Conservation (phyloP, 2,888 invertebrate genomes). For the Thelaira solivaga region DNA sequence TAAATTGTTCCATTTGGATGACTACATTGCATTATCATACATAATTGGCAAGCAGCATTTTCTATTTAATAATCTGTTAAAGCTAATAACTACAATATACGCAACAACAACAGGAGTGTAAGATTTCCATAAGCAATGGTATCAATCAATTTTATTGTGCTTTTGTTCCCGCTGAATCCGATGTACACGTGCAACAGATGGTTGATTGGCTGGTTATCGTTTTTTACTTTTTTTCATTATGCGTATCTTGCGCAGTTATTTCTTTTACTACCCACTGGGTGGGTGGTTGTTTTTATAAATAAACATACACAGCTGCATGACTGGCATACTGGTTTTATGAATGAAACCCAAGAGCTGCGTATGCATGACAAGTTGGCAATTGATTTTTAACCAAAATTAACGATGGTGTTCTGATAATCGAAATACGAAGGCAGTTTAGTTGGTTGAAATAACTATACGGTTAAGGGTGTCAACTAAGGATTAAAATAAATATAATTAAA, state of each 20-base stretch:
- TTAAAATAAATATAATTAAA: too few species aligned
- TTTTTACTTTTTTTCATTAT: conserved; percentile 14
- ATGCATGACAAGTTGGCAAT: conserved; percentile 47
- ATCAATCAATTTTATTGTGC: conserved; percentile 16
- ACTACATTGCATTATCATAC: neutral
- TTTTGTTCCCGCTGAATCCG: conserved; percentile 11
- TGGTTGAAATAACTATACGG: conserved; percentile 37
- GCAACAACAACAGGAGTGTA: neutral
- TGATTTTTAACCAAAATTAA: conserved; percentile 61
- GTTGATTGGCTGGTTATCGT: conserved; percentile 27
- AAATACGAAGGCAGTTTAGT: conserved; percentile 44
- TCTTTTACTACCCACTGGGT: conserved; percentile 5
- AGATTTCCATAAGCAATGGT: conserved; percentile 37
- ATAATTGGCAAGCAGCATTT: conserved; percentile 3
- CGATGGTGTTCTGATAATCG: conserved; percentile 23
- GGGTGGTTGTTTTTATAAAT: neutral
- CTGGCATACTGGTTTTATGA: conserved; percentile 47
- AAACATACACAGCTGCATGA: conserved; percentile 24
- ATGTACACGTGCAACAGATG: conserved; percentile 70
- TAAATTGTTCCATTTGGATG: conserved; percentile 13
- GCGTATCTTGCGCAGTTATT: conserved; percentile 72
- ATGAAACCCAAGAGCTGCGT: conserved; percentile 45
- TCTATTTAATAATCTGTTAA: neutral
- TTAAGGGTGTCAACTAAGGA: conserved; percentile 41
- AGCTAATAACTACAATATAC: conserved; percentile 44